phyloP scores from a whole-genome alignment of 2,888 invertebrate species.

The Lamellibrachia columna region DNA sequence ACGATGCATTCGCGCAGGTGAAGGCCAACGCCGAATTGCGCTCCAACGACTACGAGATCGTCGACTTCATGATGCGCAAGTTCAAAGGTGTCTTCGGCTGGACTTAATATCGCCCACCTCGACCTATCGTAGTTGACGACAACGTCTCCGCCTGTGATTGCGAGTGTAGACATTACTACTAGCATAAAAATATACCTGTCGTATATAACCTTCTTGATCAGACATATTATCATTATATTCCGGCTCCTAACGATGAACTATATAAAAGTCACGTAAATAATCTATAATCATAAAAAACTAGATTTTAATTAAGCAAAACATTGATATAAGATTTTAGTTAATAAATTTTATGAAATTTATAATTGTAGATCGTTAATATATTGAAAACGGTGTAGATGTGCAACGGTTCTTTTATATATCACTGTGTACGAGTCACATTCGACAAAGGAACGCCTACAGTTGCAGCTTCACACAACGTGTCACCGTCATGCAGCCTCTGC shows the following conservation, averaged over 20 bases:
- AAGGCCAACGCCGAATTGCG: conserved; percentile 54
- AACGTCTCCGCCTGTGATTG: not conserved
- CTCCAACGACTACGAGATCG: conserved; percentile 63
- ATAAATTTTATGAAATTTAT: too few species aligned
- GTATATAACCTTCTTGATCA: not conserved
- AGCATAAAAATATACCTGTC: not conserved
- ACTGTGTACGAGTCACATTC: conserved; percentile 3
- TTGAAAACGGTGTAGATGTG: not conserved
- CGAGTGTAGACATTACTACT: not conserved
- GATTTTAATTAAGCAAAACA: not conserved
- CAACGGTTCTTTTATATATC: not conserved
- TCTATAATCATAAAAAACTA: not conserved
- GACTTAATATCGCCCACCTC: conserved; percentile 17
- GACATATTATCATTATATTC: not conserved
- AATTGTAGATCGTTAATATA: not conserved
- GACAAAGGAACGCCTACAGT: not conserved
- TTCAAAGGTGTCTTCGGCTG: conserved; percentile 52
- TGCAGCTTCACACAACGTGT: not conserved
- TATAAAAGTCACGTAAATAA: not conserved
- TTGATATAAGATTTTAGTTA: not conserved
- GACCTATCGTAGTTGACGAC: not conserved
- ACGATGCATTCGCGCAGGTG: conserved; percentile 61
- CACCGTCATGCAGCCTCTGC: not conserved
- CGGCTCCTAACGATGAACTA: not conserved
- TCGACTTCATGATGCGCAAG: conserved; percentile 60